Percentiles rank a stretch among this genome's conserved stretches.
Conservation (phyloP, 2,888 invertebrate species). For the Byasa hedistus region DNA sequence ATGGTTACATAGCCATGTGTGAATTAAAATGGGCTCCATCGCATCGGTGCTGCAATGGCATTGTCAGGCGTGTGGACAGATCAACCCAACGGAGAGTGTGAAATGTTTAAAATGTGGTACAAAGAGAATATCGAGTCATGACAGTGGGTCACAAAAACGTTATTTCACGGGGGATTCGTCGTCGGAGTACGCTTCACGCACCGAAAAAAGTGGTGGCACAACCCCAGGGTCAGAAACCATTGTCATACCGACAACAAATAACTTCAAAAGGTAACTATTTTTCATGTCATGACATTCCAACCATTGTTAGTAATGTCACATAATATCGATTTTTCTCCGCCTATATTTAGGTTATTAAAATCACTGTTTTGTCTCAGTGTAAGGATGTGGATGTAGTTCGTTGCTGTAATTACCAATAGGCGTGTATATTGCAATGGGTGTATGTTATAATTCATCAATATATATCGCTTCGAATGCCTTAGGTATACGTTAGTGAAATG, state of each 20-base stretch:
- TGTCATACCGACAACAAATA: slow-evolving; percentile 65
- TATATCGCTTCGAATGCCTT: slow-evolving; percentile 46
- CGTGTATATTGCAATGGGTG: slow-evolving; percentile 48
- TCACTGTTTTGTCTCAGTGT: slow-evolving; percentile 63
- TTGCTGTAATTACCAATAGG: slow-evolving; percentile 58
- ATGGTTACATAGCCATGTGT: slow-evolving; percentile 79
- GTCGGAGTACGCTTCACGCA: slow-evolving; percentile 64
- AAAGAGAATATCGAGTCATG: slow-evolving; percentile 81
- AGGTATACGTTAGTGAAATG: slow-evolving; percentile 30
- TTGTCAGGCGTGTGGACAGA: slow-evolving; percentile 92
- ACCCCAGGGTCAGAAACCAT: slow-evolving; percentile 71
- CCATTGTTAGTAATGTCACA: slow-evolving; percentile 62
- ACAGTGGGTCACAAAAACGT: slow-evolving; percentile 68
- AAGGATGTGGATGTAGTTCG: slow-evolving; percentile 52
- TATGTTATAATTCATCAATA: slow-evolving; percentile 60
- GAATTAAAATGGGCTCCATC: slow-evolving; percentile 91
- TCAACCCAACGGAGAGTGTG: slow-evolving; percentile 92
- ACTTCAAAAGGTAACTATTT: slow-evolving; percentile 69
- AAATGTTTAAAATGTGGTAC: slow-evolving; percentile 91
- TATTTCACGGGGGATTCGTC: slow-evolving; percentile 66
- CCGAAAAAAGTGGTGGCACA: slow-evolving; percentile 70
- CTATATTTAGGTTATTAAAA: slow-evolving; percentile 71
- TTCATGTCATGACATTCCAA: slow-evolving; percentile 45
- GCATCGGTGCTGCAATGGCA: slow-evolving; percentile 97
- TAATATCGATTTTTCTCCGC: slow-evolving; percentile 72